Evolutionary conservation across 2,888 invertebrate species (phyloP).

Genomic region (Monochamus alternatus): DNA sequence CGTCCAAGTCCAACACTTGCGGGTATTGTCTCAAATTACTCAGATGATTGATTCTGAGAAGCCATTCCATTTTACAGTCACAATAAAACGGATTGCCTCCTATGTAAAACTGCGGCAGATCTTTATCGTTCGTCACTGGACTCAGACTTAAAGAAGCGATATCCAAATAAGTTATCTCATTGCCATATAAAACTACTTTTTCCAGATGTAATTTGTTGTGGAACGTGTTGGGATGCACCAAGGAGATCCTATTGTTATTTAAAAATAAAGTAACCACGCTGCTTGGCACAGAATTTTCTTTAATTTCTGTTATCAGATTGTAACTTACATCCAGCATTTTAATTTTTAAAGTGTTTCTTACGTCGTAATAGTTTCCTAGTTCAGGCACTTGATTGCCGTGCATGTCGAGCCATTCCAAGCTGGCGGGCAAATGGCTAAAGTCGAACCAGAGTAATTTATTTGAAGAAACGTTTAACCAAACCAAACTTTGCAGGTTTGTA

Average conservation of each 20-base stretch:
- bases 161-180: conserved; percentile 82
- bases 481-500: conserved; percentile 81
- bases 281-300: conserved; percentile 81
- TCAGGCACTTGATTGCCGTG: conserved; percentile 85
- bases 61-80: conserved; percentile 92
- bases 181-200: conserved; percentile 84
- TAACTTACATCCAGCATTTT: conserved; percentile 86
- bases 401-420: conserved; percentile 87
- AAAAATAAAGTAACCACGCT: conserved; percentile 82
- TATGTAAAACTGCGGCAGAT: conserved; percentile 85
- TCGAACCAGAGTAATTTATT: conserved; percentile 87
- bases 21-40: conserved; percentile 83
- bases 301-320: conserved; percentile 80
- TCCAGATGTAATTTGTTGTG: conserved; percentile 80
- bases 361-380: conserved; percentile 82
- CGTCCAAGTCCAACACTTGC: conserved; percentile 85
- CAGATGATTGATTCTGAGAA: conserved; percentile 85
- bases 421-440: conserved; percentile 83
- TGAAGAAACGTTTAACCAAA: conserved; percentile 87
- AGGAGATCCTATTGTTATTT: conserved; percentile 83
- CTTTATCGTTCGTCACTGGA: conserved; percentile 77
- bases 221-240: conserved; percentile 82
- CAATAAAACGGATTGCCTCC: conserved; percentile 89
- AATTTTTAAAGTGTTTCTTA: conserved; percentile 77
- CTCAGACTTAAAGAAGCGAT: conserved; percentile 81